These are phyloP conservation scores for Cantharis lateralis DNA, from an alignment of 2,888 invertebrate genomes.

Conservation along the genomic window DNA sequence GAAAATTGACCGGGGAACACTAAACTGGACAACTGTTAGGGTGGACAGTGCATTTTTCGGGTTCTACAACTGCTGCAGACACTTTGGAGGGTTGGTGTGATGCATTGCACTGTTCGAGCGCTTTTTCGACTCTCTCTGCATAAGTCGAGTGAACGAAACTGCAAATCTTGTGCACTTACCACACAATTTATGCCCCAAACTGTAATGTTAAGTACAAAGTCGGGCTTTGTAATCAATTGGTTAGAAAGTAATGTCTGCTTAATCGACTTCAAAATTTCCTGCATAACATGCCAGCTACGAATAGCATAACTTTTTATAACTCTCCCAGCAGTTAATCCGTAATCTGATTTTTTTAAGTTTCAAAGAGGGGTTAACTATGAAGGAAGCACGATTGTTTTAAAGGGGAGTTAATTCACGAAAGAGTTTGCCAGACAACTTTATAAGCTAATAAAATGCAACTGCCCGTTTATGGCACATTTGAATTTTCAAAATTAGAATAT, in stretches of 20 bases:
- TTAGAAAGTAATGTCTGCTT: background rate
- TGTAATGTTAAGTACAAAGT: background rate
- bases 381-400: background rate
- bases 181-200: background rate
- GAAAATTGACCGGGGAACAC: conserved; percentile 18
- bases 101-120: conserved; percentile 28
- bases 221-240: background rate
- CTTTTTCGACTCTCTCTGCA: background rate
- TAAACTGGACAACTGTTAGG: conserved; percentile 25
- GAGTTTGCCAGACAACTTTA: background rate
- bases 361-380: background rate
- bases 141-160: background rate
- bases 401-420: background rate
- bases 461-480: background rate
- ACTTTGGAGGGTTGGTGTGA: conserved; percentile 35
- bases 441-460: background rate
- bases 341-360: background rate
- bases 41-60: conserved; percentile 33
- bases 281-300: background rate
- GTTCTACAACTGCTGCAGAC: conserved; percentile 33
- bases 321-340: background rate
- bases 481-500: background rate
- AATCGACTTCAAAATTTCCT: background rate
- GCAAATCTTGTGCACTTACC: background rate
- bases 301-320: background rate